These are phyloP conservation scores for Spermophilus dauricus DNA, from an alignment of 2,113 vertebrate species.

Conservation along the genomic window DNA sequence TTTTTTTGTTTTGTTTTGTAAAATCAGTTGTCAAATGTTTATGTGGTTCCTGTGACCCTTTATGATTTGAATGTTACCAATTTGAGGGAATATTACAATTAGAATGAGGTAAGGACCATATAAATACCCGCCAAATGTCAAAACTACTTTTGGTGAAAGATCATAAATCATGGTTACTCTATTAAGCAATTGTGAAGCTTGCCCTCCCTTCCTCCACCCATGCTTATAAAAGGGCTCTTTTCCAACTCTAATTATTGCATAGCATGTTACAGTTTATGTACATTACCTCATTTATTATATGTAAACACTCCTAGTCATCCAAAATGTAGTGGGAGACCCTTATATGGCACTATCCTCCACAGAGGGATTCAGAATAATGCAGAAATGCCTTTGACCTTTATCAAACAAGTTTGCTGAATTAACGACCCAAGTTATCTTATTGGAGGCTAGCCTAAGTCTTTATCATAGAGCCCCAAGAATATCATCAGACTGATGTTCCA, in stretches of 20 bases:
- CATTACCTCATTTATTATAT: slow-evolving; percentile 39
- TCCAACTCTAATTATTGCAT: neutral
- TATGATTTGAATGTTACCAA: slow-evolving; percentile 5
- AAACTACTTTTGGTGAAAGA: neutral
- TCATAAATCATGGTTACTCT: neutral
- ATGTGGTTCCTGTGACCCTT: neutral
- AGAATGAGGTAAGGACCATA: slow-evolving; percentile 6
- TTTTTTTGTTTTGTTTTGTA: neutral
- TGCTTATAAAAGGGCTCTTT: slow-evolving; percentile 20
- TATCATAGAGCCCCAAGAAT: neutral
- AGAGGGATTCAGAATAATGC: neutral
- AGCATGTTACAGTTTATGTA: neutral
- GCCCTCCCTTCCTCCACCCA: neutral
- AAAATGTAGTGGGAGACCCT: neutral
- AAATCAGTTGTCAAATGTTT: neutral
- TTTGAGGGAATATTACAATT: slow-evolving; percentile 21
- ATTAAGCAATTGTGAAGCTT: neutral
- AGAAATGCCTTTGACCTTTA: neutral
- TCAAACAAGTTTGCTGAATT: neutral
- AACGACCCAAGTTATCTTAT: neutral
- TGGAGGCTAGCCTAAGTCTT: neutral
- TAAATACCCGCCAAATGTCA: neutral
- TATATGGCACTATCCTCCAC: neutral
- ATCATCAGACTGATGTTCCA: neutral
- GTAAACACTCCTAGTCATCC: neutral